Conservation (phyloP, 1,140 invertebrate genomes). For the Brachionus sp. region DNA sequence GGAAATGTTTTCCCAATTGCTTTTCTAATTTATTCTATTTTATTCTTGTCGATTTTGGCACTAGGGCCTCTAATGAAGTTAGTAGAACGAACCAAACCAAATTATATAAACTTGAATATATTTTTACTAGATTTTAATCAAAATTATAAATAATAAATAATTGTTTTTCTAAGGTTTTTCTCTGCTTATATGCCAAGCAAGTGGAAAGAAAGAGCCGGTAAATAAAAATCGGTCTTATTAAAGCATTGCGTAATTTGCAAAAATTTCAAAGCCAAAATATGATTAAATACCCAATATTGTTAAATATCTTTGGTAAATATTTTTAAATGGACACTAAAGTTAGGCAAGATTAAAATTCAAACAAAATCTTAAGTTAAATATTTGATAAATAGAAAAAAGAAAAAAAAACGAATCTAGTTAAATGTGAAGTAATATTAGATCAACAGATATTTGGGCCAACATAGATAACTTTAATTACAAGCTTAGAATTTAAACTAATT, state of each 20-base stretch:
- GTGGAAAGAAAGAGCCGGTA: neutral
- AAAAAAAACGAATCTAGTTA: too few relatives aligned
- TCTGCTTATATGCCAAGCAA: neutral
- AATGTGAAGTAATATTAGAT: neutral
- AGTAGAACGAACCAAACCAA: neutral
- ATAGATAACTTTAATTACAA: neutral
- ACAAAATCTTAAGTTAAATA: neutral
- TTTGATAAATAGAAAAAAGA: neutral
- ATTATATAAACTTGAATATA: neutral
- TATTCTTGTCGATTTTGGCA: neutral
- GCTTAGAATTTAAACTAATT: neutral
- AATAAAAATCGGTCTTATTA: neutral
- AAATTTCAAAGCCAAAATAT: neutral
- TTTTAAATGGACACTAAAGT: neutral
- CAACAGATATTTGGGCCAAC: neutral
- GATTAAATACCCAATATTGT: neutral
- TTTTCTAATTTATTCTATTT: neutral
- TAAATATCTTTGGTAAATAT: neutral
- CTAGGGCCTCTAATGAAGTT: neutral
- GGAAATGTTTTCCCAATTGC: neutral
- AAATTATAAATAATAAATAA: neutral
- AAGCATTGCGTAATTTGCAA: neutral
- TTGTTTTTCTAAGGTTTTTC: neutral
- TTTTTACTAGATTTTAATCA: slow-evolving; percentile 1
- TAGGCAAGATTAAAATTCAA: neutral